A percentile compares a stretch with the other conserved stretches of the same genome.
phyloP scores from a whole-genome alignment of 2,797 vertebrate species.

The Busarellus nigricollis region DNA sequence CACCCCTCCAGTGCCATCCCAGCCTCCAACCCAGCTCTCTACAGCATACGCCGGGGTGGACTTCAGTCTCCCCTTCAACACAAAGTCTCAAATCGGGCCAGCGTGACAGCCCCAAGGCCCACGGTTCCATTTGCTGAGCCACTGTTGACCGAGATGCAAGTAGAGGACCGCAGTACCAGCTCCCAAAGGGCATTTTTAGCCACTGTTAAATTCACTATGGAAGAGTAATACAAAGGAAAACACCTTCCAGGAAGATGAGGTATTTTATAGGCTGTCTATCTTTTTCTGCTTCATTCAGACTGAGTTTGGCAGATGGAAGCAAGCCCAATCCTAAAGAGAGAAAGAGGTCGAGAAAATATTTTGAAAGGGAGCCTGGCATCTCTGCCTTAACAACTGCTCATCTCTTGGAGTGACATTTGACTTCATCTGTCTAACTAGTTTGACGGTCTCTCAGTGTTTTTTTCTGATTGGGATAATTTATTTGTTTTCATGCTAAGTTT shows the following conservation, averaged over 20 bases:
- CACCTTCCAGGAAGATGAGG: neutral
- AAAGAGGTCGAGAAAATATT: neutral
- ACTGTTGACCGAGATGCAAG: fast-evolving
- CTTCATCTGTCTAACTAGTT: constrained; percentile 2
- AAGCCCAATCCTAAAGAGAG: neutral
- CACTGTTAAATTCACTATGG: neutral
- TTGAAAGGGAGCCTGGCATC: neutral
- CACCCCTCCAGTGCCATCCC: neutral
- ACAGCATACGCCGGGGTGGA: fast-evolving
- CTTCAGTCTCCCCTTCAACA: neutral
- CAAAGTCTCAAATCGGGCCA: fast-evolving
- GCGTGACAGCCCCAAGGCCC: neutral
- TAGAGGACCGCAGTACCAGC: neutral
- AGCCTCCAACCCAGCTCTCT: neutral
- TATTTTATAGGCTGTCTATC: neutral
- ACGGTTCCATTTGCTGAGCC: neutral
- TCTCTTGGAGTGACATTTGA: constrained; percentile 15
- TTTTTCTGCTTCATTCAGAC: neutral
- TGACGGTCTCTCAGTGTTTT: neutral
- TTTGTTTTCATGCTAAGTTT: constrained; percentile 49
- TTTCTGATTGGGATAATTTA: constrained; percentile 33
- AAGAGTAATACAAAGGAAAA: neutral
- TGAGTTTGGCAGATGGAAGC: constrained; percentile 33
- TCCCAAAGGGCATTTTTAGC: neutral
- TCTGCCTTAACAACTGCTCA: neutral